Evolutionary conservation across 2,113 vertebrate species (phyloP), one percentile per base, ranked within the genome.

Genomic region (Myotis davidii): DNA sequence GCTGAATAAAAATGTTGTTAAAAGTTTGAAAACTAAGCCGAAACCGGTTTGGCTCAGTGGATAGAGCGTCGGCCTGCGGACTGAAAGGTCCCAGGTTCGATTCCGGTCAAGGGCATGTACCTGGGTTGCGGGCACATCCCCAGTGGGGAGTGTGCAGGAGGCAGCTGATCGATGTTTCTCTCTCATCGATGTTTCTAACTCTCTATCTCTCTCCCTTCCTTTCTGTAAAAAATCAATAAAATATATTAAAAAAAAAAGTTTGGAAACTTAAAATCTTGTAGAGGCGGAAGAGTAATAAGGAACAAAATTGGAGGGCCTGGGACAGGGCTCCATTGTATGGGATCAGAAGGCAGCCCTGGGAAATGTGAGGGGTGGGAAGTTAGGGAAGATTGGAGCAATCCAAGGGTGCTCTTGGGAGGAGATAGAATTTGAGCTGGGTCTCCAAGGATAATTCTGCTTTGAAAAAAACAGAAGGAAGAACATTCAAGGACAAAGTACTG

Each of bases 391-490:
- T n/a, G 67, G 64, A 13, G 14, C 61, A 91, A 91, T 45, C 11
- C 3, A 23, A 67, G n/a, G 77, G n/a, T 8, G 27, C 76, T 56
- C 67, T 52, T 76, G n/a, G 20, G 64, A 83, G 45, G 32, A 95
- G 34, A 85, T 25, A 23, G 86, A 87, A 65, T 77, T 67, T 79
- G 45, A 85, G 12, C 25, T n/a, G 90, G 32, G 32, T 34, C 61
- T 94, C 5, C 11, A 61, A 72, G 77, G 16, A 87, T 77, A 65
- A 32, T 11, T 95, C 14, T 87, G 69, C 52, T 92, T 78, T 91
- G 50, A 70, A 86, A 85, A 79, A 79, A 39, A 20, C n/a, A 76
- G 84, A 94, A 93, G 39, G 79, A 73, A 85, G 45, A 95, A 61
- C 3, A 70, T 48, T 72, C 17, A 90, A 91, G 61, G 74, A 21